Evolutionary conservation across 2,797 vertebrate species (phyloP), one percentile per base, ranked within the genome.

Genomic region (Eurystomus glaucurus): DNA sequence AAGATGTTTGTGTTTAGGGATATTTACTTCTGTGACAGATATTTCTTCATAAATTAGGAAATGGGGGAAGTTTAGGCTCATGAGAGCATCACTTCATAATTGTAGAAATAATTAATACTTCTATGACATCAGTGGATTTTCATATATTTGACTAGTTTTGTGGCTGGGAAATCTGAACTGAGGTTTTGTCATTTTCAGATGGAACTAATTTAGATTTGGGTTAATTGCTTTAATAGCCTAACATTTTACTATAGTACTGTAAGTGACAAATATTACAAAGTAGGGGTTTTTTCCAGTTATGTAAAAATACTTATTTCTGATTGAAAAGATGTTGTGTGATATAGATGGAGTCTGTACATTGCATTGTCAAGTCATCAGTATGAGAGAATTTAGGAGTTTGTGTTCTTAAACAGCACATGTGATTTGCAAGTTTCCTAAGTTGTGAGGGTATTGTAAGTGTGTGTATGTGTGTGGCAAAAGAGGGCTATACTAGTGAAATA

Each of bases 141-240:
- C 45, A 26, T 61, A 1, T 61, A 54, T 87, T 85, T 80, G 33
- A 33, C 12, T 61, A 46, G 15, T 52, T 89, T 85, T 80, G 52
- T 91, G 82, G 33, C 75, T 91, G 41, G 45, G 28, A 78, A 91
- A 68, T 15, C 7, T 70, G 43, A 29, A 25, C 29, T 23, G 21
- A 83, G 52, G 8, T 55, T 93, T 90, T 79, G 20, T 68, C 14
- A 58, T 66, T 96, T 45, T 94, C 64, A 54, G 29, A 50, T 79
- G 8, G 19, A 80, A 61, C 48, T 79, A n/a, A 46, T 89, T 80
- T 91, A 68, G 22, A 37, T 51, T 87, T 5, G 14, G n/a, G 15
- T 81, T 88, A 93, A 78, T 88, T 91, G 55, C 57, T 85, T 96
- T 78, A 74, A 10, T 66, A 86, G 70, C 43, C 29, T 58, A 69